These are phyloP conservation scores for Steatocranus sp. DNA, from an alignment of 2,797 vertebrate genomes.

Conservation along the genomic window DNA sequence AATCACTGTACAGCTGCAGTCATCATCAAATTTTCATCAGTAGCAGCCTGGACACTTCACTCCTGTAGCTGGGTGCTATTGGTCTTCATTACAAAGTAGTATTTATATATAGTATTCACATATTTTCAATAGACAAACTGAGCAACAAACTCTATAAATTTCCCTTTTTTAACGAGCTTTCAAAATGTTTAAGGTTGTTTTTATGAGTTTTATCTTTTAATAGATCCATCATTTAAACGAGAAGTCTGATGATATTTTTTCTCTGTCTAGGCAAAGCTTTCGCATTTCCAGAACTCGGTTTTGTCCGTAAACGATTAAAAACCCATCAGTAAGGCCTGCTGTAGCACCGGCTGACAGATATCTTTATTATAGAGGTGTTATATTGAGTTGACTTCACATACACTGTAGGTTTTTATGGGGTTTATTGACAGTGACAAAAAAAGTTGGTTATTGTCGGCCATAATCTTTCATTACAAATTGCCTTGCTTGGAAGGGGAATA, in stretches of 20 bases:
- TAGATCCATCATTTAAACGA: neutral
- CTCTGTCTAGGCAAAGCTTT: neutral
- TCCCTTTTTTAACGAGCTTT: neutral
- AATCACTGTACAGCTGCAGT: slow-evolving; percentile 37
- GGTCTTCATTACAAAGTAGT: neutral
- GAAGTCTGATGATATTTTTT: neutral
- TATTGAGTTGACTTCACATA: neutral
- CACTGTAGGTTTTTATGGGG: neutral
- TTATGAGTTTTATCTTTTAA: neutral
- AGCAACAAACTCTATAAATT: neutral
- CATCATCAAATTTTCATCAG: slow-evolving; percentile 31
- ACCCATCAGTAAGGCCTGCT: neutral
- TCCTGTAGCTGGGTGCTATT: slow-evolving; percentile 6
- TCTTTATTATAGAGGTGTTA: neutral
- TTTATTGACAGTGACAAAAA: neutral
- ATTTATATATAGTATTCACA: neutral
- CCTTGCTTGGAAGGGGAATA: neutral
- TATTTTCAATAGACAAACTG: neutral
- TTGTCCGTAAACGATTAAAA: neutral
- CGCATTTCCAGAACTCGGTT: neutral
- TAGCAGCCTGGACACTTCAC: slow-evolving; percentile 13
- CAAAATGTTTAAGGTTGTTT: neutral
- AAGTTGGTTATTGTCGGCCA: neutral
- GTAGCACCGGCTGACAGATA: neutral
- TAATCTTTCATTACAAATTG: neutral